These are phyloP conservation scores for Seira ritae DNA, from an alignment of 2,888 invertebrate species.

Conservation along the genomic window DNA sequence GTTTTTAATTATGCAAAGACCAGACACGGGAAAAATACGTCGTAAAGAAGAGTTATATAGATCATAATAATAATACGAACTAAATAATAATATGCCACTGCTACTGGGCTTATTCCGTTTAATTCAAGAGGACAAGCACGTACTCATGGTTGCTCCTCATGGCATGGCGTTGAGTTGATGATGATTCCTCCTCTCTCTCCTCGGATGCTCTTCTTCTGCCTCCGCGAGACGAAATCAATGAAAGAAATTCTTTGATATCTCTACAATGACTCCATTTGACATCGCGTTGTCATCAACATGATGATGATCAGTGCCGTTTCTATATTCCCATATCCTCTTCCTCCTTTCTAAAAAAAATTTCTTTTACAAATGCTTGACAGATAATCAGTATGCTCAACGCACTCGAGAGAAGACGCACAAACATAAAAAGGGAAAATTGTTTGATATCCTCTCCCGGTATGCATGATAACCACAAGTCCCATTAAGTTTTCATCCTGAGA, in stretches of 20 bases:
- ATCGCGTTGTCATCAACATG: conserved; percentile 55
- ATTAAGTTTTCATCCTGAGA: neutral
- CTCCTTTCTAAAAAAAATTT: neutral
- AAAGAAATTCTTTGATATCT: conserved; percentile 74
- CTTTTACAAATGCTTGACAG: conserved; percentile 27
- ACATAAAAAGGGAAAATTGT: conserved; percentile 30
- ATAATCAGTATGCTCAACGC: conserved; percentile 55
- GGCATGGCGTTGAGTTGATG: neutral
- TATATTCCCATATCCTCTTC: conserved; percentile 26
- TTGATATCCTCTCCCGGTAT: conserved; percentile 23
- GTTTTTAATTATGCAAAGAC: conserved; percentile 74
- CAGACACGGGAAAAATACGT: conserved; percentile 52
- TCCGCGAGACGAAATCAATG: conserved; percentile 70
- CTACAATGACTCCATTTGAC: conserved; percentile 71
- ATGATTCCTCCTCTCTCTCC: conserved; percentile 10
- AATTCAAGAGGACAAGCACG: conserved; percentile 51
- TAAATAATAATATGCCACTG: conserved; percentile 26
- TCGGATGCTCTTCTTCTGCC: conserved; percentile 4
- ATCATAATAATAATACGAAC: conserved; percentile 31
- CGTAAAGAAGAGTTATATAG: conserved; percentile 5
- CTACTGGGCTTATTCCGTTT: conserved; percentile 42
- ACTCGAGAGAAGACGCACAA: conserved; percentile 8
- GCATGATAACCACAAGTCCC: conserved; percentile 32
- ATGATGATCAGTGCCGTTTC: neutral
- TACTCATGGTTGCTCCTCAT: conserved; percentile 50